Conservation (phyloP, 2,888 invertebrate genomes). For the Drosophila atripex region DNA sequence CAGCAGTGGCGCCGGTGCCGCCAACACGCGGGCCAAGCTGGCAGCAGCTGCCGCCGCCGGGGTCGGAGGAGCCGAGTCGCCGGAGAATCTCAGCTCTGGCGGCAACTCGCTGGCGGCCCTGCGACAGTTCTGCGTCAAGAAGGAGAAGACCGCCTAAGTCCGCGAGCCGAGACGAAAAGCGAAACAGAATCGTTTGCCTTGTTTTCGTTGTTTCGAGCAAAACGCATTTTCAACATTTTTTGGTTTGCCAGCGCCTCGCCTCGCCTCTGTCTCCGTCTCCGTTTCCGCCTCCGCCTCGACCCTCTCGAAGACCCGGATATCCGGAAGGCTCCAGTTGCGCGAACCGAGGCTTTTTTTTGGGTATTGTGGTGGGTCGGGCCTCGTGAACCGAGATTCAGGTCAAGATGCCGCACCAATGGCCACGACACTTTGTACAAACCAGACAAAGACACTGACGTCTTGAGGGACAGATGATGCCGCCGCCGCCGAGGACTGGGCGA, state of each 20-base stretch:
- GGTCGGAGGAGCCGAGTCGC: conserved; percentile 53
- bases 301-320: neutral
- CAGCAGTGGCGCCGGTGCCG: conserved; percentile 49
- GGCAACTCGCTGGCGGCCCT: conserved; percentile 95
- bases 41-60: conserved; percentile 80
- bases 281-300: conserved; percentile 22
- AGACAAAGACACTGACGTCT: conserved; percentile 22
- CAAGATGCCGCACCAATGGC: conserved; percentile 23
- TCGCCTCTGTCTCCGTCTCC: no score
- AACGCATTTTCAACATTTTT: conserved; percentile 74
- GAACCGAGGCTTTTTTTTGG: neutral
- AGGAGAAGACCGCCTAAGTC: conserved; percentile 86
- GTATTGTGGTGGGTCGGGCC: conserved; percentile 22
- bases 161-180: conserved; percentile 37
- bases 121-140: conserved; percentile 98
- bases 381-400: conserved; percentile 27
- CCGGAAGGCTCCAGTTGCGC: conserved; percentile 3
- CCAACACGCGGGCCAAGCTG: conserved; percentile 83
- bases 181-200: conserved; percentile 55
- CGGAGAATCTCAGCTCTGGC: conserved; percentile 85
- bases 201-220: conserved; percentile 76
- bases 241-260: conserved; percentile 51
- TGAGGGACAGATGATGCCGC: no score
- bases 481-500: no score
- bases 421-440: conserved; percentile 39